A percentile compares a stretch with the other conserved stretches of the same genome.
Conservation (phyloP, 2,113 vertebrate genomes). For the Montifringilla adamsi region DNA sequence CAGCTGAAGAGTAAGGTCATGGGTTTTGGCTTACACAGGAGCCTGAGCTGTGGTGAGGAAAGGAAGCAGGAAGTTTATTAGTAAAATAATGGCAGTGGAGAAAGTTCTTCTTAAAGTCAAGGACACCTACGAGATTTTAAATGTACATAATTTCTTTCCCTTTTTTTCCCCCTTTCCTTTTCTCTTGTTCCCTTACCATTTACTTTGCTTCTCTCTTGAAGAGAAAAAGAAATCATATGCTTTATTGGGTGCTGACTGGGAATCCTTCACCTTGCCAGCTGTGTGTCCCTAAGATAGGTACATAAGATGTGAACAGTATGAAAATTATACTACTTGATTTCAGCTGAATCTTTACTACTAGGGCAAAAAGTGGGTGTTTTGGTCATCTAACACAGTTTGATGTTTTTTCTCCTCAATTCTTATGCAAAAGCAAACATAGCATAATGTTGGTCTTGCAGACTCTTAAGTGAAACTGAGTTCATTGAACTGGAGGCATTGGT, state of each 20-base stretch:
- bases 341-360: not conserved
- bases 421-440: not conserved
- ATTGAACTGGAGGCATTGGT: not conserved
- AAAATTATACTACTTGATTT: constrained; percentile 30
- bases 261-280: not conserved
- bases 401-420: not conserved
- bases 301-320: not conserved
- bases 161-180: not conserved
- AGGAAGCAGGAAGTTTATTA: constrained; percentile 8
- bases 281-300: not conserved
- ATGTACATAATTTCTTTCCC: not conserved
- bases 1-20: not conserved
- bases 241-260: not conserved
- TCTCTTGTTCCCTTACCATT: not conserved
- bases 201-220: constrained; percentile 33
- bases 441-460: not conserved
- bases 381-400: not conserved
- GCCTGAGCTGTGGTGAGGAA: not conserved
- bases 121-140: not conserved
- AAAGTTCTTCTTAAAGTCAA: not conserved
- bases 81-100: not conserved
- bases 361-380: not conserved
- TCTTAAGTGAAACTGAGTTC: not conserved
- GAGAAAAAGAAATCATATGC: not conserved
- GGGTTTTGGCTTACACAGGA: constrained; percentile 1